Evolutionary conservation across 2,888 invertebrate species (phyloP).

Genomic region (Morpho achilles): DNA sequence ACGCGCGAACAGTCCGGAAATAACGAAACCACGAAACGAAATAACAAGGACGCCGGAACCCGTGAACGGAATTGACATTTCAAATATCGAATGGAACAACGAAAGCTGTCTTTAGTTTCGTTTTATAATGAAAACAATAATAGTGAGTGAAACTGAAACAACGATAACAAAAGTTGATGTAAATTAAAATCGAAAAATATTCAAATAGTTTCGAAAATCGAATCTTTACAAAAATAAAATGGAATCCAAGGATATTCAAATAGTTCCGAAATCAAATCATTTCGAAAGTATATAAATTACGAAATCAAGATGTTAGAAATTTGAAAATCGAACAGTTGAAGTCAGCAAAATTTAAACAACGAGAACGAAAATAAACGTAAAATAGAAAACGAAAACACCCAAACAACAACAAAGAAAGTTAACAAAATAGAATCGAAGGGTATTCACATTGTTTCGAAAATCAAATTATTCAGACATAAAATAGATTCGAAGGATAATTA

Average conservation of each 20-base stretch:
- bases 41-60: too few species aligned
- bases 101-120: background rate
- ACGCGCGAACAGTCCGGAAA: constrained; percentile 29
- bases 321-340: constrained; percentile 22
- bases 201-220: background rate
- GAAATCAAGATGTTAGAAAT: constrained; percentile 2
- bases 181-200: background rate
- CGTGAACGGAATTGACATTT: constrained; percentile 27
- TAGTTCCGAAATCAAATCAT: background rate
- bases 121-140: too few species aligned
- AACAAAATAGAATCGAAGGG: background rate
- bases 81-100: background rate
- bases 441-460: background rate
- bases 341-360: background rate
- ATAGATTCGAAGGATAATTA: background rate
- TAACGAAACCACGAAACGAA: too few species aligned
- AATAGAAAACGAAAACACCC: background rate
- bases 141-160: background rate
- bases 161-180: background rate
- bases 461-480: background rate
- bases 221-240: background rate
- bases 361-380: background rate
- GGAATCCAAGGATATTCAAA: too few species aligned
- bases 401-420: too few species aligned
- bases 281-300: background rate